Percentiles rank a stretch among this genome's conserved stretches.
phyloP scores from a whole-genome alignment of 2,888 invertebrate species.

The Drosophila fulvimacula region DNA sequence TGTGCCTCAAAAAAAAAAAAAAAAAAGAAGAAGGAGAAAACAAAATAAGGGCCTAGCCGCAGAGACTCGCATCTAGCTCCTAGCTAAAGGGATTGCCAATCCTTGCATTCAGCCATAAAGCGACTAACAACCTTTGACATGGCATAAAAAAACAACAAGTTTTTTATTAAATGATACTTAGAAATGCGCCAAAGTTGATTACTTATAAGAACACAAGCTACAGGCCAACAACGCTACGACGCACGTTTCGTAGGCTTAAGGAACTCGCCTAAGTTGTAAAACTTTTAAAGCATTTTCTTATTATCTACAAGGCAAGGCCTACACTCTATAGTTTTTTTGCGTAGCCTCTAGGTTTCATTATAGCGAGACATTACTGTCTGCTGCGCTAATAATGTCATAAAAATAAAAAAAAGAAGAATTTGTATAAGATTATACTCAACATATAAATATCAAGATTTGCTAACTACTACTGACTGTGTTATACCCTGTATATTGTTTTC shows the following conservation, averaged over 20 bases:
- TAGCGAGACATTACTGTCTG: background rate
- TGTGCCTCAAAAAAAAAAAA: slow-evolving; percentile 7
- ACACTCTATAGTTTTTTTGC: background rate
- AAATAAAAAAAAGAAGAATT: slow-evolving; percentile 16
- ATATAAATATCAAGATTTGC: background rate
- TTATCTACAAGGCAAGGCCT: background rate
- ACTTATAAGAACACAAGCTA: slow-evolving; percentile 9
- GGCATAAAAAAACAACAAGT: slow-evolving; percentile 29
- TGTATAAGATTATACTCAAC: slow-evolving; percentile 10
- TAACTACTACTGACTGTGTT: background rate
- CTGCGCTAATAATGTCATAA: slow-evolving; percentile 20
- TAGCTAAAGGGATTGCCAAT: slow-evolving; percentile 19
- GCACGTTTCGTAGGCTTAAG: background rate
- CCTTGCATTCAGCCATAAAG: slow-evolving; percentile 18
- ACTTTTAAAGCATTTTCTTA: background rate
- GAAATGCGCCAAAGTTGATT: slow-evolving; percentile 23
- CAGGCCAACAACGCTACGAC: slow-evolving; percentile 1
- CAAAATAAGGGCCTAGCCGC: slow-evolving; percentile 16
- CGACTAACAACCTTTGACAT: slow-evolving; percentile 39
- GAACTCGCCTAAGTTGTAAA: background rate
- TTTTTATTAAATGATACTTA: slow-evolving; percentile 18
- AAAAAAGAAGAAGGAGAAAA: background rate
- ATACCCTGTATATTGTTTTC: background rate
- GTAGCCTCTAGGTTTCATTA: background rate
- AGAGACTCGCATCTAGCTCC: slow-evolving; percentile 24